A percentile compares a stretch with the other conserved stretches of the same genome.
phyloP scores from a whole-genome alignment of 2,113 vertebrate genomes.

The Rana temporaria region DNA sequence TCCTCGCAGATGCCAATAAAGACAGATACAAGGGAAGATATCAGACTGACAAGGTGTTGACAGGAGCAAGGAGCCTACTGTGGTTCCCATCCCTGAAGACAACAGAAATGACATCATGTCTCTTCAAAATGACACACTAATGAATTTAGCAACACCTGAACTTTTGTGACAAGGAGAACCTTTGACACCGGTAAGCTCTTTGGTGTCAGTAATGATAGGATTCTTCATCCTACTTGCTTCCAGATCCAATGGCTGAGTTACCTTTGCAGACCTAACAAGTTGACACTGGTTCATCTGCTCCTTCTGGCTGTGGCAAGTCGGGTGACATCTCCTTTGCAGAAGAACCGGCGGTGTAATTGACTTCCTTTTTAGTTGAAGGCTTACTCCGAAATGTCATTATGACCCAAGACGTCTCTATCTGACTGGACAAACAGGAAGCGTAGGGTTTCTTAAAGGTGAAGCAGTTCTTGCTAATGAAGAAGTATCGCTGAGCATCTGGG shows the following conservation, averaged over 20 bases:
- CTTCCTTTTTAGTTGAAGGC: slow-evolving; percentile 71
- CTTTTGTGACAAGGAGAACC: slow-evolving; percentile 82
- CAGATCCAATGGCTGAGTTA: slow-evolving; percentile 81
- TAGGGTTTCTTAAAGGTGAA: slow-evolving; percentile 76
- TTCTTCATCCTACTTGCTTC: slow-evolving; percentile 75
- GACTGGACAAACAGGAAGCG: slow-evolving; percentile 71
- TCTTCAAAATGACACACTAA: slow-evolving; percentile 87
- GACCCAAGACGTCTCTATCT: slow-evolving; percentile 77
- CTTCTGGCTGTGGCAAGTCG: slow-evolving; percentile 70
- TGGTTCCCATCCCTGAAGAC: slow-evolving; percentile 81
- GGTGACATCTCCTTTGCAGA: slow-evolving; percentile 82
- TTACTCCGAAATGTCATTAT: slow-evolving; percentile 75
- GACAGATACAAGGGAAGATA: slow-evolving; percentile 78
- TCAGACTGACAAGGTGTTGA: slow-evolving; percentile 90
- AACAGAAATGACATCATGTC: slow-evolving; percentile 84
- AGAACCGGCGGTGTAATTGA: slow-evolving; percentile 80
- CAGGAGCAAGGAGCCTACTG: slow-evolving; percentile 82
- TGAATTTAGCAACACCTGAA: slow-evolving; percentile 96
- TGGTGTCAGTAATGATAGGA: slow-evolving; percentile 90
- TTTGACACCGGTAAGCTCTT: slow-evolving; percentile 82
- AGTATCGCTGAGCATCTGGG: slow-evolving; percentile 70
- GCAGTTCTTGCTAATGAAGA: slow-evolving; percentile 79
- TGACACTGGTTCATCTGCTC: slow-evolving; percentile 91
- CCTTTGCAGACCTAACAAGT: slow-evolving; percentile 86
- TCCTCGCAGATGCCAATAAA: slow-evolving; percentile 79